A percentile compares a stretch with the other conserved stretches of the same genome.
These are phyloP conservation scores for Centropus unirufus DNA, from an alignment of 2,113 vertebrate genomes.

Conservation along the genomic window DNA sequence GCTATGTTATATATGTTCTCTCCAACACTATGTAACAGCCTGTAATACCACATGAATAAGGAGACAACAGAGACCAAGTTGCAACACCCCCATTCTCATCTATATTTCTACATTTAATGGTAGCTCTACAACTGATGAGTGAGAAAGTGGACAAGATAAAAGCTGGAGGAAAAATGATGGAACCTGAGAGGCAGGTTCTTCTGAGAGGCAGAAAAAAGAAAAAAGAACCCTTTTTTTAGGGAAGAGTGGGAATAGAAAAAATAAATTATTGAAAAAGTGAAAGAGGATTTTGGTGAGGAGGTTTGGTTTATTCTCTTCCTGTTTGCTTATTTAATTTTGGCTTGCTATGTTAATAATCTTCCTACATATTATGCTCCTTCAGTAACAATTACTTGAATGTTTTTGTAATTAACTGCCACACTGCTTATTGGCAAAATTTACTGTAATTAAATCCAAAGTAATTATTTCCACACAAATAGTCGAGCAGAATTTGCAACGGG, in stretches of 20 bases:
- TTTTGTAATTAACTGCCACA: background rate
- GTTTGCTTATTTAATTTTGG: background rate
- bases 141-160: background rate
- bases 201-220: background rate
- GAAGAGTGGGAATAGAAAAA: background rate
- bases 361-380: background rate
- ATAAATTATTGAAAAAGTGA: background rate
- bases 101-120: background rate
- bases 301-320: background rate
- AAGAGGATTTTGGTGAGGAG: background rate
- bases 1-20: background rate
- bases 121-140: background rate
- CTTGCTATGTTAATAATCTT: background rate
- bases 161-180: background rate
- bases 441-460: background rate
- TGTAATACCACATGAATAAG: background rate
- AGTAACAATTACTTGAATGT: background rate
- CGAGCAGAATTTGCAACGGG: background rate
- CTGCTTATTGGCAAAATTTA: background rate
- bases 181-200: background rate
- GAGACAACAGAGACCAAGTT: background rate
- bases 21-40: background rate
- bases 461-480: conserved; percentile 15
- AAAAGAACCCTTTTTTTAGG: background rate
- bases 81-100: background rate